Evolutionary conservation across 1,140 invertebrate genomes (phyloP).

Genomic region (Leptinotarsa defecta): DNA sequence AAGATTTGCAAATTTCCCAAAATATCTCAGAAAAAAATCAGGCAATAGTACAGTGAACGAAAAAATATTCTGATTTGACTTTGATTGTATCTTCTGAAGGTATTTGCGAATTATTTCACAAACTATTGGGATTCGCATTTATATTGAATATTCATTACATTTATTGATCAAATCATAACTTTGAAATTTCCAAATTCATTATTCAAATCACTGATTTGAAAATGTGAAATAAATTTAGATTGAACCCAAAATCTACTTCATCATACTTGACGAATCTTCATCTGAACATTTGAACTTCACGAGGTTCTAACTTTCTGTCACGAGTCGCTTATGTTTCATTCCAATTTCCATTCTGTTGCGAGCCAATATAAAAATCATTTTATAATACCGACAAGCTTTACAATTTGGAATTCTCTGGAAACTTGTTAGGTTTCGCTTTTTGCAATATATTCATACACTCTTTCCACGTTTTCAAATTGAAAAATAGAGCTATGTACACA

Average conservation of each 20-base stretch:
- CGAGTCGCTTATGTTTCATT: not conserved
- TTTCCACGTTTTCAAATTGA: constrained; percentile 2
- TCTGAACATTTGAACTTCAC: not conserved
- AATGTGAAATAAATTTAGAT: no score
- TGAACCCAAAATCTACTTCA: not conserved
- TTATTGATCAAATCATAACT: no score
- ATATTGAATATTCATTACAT: no score
- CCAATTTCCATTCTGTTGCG: not conserved
- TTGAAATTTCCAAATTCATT: no score
- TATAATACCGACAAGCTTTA: not conserved
- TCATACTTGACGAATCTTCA: not conserved
- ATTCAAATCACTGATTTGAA: no score
- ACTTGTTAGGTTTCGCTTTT: constrained; percentile 3
- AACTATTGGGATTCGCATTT: no score
- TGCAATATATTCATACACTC: not conserved
- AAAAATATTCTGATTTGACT: no score
- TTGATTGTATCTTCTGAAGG: no score
- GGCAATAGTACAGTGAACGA: no score
- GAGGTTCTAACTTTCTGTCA: not conserved
- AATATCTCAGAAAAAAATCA: no score
- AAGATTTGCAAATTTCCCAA: no score
- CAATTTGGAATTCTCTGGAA: constrained; percentile 1
- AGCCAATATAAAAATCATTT: constrained; percentile 2
- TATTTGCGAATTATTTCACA: no score
- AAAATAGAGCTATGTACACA: constrained; percentile 10